phyloP scores from a whole-genome alignment of 1,140 invertebrate genomes.

The Onthophagus taurus region DNA sequence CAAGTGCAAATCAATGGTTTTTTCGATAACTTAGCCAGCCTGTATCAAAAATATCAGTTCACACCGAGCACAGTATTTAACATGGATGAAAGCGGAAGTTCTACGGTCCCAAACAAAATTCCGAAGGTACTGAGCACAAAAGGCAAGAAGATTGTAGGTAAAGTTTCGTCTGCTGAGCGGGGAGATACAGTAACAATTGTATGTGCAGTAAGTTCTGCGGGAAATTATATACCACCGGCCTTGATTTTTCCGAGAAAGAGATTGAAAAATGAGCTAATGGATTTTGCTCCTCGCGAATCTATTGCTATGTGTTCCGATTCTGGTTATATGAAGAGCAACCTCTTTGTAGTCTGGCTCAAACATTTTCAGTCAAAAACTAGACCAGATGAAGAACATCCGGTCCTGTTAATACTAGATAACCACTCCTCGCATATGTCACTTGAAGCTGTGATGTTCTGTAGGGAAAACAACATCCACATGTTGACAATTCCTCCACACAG shows the following conservation, averaged over 20 bases:
- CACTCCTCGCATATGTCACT: slow-evolving; percentile 13
- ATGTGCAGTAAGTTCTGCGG: slow-evolving; percentile 11
- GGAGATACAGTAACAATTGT: slow-evolving; percentile 9
- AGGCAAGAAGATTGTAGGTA: neutral
- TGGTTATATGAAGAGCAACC: slow-evolving; percentile 28
- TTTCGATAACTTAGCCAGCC: neutral
- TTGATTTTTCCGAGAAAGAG: slow-evolving; percentile 23
- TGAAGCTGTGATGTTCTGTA: slow-evolving; percentile 15
- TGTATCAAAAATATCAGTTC: neutral
- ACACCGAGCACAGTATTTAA: slow-evolving; percentile 3
- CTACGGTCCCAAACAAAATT: slow-evolving; percentile 1
- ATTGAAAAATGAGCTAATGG: slow-evolving; percentile 23
- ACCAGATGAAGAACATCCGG: neutral
- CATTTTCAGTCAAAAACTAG: slow-evolving; percentile 3
- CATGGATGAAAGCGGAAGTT: slow-evolving; percentile 8
- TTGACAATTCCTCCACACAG: slow-evolving; percentile 33
- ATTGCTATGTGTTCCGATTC: slow-evolving; percentile 30
- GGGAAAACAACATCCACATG: slow-evolving; percentile 18
- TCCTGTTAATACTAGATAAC: slow-evolving; percentile 8
- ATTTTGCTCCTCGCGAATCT: slow-evolving; percentile 36
- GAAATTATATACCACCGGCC: slow-evolving; percentile 14
- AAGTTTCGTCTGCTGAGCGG: slow-evolving; percentile 7
- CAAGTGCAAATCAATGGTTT: neutral
- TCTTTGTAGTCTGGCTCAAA: slow-evolving; percentile 26
- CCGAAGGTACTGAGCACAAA: slow-evolving; percentile 4